Evolutionary conservation across 2,797 vertebrate genomes (phyloP).

Genomic region (Nasua narica): DNA sequence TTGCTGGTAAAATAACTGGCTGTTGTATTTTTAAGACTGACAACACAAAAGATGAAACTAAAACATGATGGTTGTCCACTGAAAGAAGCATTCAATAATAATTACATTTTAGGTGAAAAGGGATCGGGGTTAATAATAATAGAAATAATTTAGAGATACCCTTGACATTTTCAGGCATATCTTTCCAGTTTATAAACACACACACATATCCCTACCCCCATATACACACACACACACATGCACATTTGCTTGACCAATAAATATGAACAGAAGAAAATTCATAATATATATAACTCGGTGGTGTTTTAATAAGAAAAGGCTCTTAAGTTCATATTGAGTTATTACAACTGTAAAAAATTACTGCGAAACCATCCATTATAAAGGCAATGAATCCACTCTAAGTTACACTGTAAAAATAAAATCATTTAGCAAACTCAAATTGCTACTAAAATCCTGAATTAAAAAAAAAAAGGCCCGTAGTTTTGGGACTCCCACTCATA

Average conservation of each 20-base stretch:
- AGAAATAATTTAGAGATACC: background rate
- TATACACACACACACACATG: background rate
- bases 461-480: background rate
- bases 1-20: background rate
- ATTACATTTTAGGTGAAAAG: conserved; percentile 35
- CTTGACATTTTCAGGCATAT: conserved; percentile 9
- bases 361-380: background rate
- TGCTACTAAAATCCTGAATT: conserved; percentile 26
- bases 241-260: background rate
- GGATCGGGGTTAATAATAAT: background rate
- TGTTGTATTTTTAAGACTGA: background rate
- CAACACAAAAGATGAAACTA: conserved; percentile 35
- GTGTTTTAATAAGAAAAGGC: conserved; percentile 39
- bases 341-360: conserved; percentile 20
- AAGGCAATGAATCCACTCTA: background rate
- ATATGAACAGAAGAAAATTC: conserved; percentile 41
- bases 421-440: conserved; percentile 25
- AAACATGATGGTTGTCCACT: background rate
- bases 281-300: background rate
- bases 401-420: conserved; percentile 40
- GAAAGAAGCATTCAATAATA: background rate
- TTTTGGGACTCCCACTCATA: background rate
- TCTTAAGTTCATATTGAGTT: conserved; percentile 39
- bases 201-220: background rate
- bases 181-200: background rate